Evolutionary conservation across 2,113 vertebrate genomes (phyloP), one percentile per base, ranked within the genome.

Genomic region (Microcebus ravelobensis): DNA sequence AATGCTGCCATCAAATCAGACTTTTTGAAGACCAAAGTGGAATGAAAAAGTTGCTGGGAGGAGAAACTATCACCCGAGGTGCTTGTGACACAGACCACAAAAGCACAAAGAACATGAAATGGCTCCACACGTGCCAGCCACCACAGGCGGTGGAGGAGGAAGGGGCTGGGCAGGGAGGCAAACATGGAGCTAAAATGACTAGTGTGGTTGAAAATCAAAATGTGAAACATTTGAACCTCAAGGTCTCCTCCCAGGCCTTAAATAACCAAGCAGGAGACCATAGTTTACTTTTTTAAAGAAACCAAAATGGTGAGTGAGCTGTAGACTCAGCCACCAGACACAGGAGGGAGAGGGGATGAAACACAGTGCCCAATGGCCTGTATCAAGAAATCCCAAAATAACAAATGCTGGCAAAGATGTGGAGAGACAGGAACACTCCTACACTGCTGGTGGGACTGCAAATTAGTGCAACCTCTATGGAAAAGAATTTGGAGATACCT

Each of bases 131-230:
- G 27, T 23, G 29, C 42, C 55, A 12, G n/a, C 15, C 61, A 25
- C 8, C 6, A 13, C 23, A 7, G 55, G 73, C 45, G 55, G 10
- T 3, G 21, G n/a, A 34, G 34, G 6, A 57, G 18, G 39, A 34
- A 48, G 8, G 4, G 48, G 39, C 18, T 31, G 3, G 39, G 10
- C 25, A 13, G 25, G 20, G 61, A 45, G 12, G 15, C 52, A 61
- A 63, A 15, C 9, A 0, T 4, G 23, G 14, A 6, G 20, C 4
- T 29, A 11, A 45, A 59, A 25, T 0, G 8, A 31, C 13, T 55
- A n/a, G 34, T 9, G 63, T 63, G 21, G 65, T 31, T 73, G 11
- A 71, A 81, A 73, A 71, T 83, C 8, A 39, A 67, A 68, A 67
- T 42, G 14, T 27, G 21, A 85, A 79, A 15, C 7, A 42, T 11